phyloP scores from a whole-genome alignment of 2,797 vertebrate species.

The Percopsis omiscomaycus region DNA sequence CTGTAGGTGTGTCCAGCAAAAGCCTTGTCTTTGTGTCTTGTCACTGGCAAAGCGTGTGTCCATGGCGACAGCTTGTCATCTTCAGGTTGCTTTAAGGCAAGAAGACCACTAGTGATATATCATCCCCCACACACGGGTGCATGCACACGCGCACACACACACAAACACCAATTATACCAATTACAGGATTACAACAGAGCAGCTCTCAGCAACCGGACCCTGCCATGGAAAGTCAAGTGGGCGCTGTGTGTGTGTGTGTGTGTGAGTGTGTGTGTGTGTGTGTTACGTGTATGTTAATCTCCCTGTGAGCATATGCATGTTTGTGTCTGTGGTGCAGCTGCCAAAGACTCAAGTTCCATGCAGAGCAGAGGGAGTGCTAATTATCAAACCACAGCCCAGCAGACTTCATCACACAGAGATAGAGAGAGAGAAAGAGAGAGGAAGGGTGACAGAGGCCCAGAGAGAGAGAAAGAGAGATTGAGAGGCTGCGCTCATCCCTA shows the following conservation, averaged over 20 bases:
- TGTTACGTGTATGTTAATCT: not conserved
- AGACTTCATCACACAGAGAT: conserved; percentile 71
- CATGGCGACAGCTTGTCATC: conserved; percentile 25
- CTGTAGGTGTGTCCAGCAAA: conserved; percentile 11
- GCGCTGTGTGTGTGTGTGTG: conserved; percentile 20
- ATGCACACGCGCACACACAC: conserved; percentile 16
- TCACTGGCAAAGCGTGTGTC: conserved; percentile 14
- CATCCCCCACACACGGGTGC: conserved; percentile 5
- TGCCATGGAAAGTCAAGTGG: conserved; percentile 58
- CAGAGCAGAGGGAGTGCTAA: conserved; percentile 82
- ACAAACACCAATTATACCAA: conserved; percentile 53
- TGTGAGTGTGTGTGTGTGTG: conserved; percentile 5
- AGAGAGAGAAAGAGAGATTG: conserved; percentile 33
- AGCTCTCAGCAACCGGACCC: conserved; percentile 69
- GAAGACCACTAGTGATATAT: conserved; percentile 37
- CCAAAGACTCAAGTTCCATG: conserved; percentile 72
- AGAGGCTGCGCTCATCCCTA: conserved; percentile 39
- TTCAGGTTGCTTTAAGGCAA: conserved; percentile 26
- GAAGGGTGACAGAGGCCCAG: conserved; percentile 1
- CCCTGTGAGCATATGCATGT: not conserved
- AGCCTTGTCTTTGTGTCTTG: conserved; percentile 15
- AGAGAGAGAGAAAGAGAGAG: conserved; percentile 30
- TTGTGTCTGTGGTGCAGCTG: conserved; percentile 19
- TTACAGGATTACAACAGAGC: conserved; percentile 69
- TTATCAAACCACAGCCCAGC: conserved; percentile 82